Conservation (phyloP, 1,140 invertebrate genomes). For the Papilio helenus region DNA sequence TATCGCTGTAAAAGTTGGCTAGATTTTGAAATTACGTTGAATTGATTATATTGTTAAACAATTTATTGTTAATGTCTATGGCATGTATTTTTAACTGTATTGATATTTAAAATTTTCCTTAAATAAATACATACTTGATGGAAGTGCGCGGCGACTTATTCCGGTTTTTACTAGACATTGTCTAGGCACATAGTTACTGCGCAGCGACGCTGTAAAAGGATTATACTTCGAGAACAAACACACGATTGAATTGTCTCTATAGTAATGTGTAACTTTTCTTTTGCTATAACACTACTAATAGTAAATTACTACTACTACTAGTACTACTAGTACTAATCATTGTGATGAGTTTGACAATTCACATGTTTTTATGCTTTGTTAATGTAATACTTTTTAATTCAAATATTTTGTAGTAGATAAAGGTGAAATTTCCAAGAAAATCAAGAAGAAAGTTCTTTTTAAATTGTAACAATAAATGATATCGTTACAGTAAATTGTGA, state of each 20-base stretch:
- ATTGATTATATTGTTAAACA: too few species aligned
- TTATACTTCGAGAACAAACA: background rate
- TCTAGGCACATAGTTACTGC: conserved; percentile 3
- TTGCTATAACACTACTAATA: background rate
- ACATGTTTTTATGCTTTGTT: too few species aligned
- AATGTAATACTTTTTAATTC: too few species aligned
- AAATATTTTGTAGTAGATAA: too few species aligned
- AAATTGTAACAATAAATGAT: background rate
- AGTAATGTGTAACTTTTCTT: background rate
- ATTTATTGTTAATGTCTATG: too few species aligned
- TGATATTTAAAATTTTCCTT: background rate
- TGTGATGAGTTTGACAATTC: too few species aligned
- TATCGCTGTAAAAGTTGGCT: background rate
- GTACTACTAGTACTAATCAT: too few species aligned
- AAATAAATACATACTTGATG: background rate
- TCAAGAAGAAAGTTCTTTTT: background rate
- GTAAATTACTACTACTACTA: too few species aligned
- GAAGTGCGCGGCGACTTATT: background rate
- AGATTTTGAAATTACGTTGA: too few species aligned
- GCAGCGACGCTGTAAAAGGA: background rate
- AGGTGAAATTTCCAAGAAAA: background rate
- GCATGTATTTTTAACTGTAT: background rate
- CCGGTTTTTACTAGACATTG: background rate
- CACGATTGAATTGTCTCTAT: background rate
- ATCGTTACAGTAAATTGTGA: background rate